Percentiles rank a stretch among this genome's conserved stretches.
These are phyloP conservation scores for Anas bahamensis DNA, from an alignment of 2,797 vertebrate species.

Conservation along the genomic window DNA sequence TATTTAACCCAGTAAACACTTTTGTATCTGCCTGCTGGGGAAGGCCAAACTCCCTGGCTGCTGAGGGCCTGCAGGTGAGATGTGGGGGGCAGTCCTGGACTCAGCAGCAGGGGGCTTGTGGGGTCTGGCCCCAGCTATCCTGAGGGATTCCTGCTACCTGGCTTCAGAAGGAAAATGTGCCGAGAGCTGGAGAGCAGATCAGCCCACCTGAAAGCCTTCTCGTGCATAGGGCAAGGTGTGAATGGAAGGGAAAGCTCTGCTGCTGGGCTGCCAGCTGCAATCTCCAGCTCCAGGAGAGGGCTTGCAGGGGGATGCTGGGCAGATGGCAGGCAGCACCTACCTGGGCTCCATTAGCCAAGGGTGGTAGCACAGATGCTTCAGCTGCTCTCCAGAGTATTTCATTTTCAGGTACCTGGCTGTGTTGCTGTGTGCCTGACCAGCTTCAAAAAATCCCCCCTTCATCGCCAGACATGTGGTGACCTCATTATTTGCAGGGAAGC, in stretches of 20 bases:
- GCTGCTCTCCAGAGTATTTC: background rate
- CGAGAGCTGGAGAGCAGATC: background rate
- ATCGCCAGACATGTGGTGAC: background rate
- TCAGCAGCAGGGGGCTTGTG: background rate
- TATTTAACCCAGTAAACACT: background rate
- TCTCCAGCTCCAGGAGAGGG: background rate
- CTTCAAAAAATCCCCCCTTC: background rate
- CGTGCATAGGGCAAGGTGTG: background rate
- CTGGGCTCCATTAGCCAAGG: background rate
- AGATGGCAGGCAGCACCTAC: background rate
- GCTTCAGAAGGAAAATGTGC: fast-evolving
- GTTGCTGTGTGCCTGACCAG: background rate
- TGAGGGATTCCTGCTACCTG: background rate
- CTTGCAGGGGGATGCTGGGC: background rate
- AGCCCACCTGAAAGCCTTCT: background rate
- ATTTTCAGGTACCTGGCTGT: background rate
- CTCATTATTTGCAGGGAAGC: background rate
- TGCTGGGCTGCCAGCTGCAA: background rate
- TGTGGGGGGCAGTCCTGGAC: background rate
- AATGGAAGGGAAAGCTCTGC: background rate
- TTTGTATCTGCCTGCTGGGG: background rate
- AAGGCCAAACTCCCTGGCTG: background rate
- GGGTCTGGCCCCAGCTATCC: background rate
- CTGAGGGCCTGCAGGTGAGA: background rate
- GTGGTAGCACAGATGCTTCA: background rate